Base-by-base conservation (phyloP, 1,140 invertebrate genomes). In the Drosophila auraria region DNA sequence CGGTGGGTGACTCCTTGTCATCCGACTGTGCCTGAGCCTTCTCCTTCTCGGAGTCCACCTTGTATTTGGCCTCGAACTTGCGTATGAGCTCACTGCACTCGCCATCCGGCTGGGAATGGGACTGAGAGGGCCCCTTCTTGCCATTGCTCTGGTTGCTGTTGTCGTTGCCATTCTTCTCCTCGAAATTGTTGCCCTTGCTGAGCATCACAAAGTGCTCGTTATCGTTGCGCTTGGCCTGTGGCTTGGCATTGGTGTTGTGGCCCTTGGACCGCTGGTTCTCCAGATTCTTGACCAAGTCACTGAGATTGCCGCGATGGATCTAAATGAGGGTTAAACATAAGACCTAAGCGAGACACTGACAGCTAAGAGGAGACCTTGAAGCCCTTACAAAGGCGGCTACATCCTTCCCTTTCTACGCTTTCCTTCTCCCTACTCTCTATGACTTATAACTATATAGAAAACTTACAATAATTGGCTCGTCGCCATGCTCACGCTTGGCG, bases 401-500 rank as follows among this genome's bases (percentile, higher is more conserved):
- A 20, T 20, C 25, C n/a, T 12, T n/a, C 25, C 38, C 25, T 1
- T 27, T 7, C n/a, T 12, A 11, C 25, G 23, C 25, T 1, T 27
- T 7, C 5, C 0, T 17, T 17, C 23, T 4, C 9, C 17, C 15
- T n/a, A 14, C 7, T 17, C 47, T 14, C 9, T 9, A 20, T 1
- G 2, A 23, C 14, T 23, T 2, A 38, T 33, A 33, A 11, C 4
- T 3, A 8, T 14, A 5, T 5, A 8, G 6, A 38, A 44, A 68
- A 93, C 94, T 95, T 94, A 96, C 95, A 66, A 94, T 94, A 51
- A 95, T 95, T 1, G 94, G 93, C 72, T 95, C 94, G 69, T 95
- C 95, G 45, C 94, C 93, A 9, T 93, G 91, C 49, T 93, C 94
- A 74, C 95, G 93, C 86, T 96, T 95, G 40, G 94, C 93, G 23